Conservation (phyloP, 2,888 invertebrate species). For the Idaea dimidiata region DNA sequence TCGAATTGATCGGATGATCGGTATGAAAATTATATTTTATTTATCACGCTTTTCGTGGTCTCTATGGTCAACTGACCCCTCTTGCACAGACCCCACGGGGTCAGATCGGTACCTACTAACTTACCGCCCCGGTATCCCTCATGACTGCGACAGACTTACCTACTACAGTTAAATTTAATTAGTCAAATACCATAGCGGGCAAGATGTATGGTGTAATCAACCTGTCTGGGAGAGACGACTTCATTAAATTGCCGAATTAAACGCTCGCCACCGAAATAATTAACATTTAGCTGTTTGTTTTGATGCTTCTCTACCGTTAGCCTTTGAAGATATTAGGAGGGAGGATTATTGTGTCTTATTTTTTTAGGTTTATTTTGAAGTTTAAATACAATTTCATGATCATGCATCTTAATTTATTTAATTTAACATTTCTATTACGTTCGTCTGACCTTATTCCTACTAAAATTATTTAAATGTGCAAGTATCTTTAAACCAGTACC, state of each 20-base stretch:
- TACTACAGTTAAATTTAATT: conserved; percentile 25
- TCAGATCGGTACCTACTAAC: neutral
- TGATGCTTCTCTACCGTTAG: neutral
- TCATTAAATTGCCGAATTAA: conserved; percentile 25
- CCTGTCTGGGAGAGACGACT: conserved; percentile 28
- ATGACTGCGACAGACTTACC: neutral
- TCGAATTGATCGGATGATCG: too few relatives aligned
- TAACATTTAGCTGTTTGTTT: conserved; percentile 1
- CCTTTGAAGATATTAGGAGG: neutral
- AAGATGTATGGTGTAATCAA: conserved; percentile 27
- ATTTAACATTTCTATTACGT: too few relatives aligned
- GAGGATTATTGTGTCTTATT: neutral
- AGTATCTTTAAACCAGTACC: too few relatives aligned
- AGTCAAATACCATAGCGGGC: conserved; percentile 22
- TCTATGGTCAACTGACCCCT: too few relatives aligned
- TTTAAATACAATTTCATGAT: neutral
- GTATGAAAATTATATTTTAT: too few relatives aligned
- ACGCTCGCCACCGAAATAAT: conserved; percentile 4
- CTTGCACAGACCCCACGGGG: too few relatives aligned
- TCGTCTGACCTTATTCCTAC: too few relatives aligned
- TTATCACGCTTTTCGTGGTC: too few relatives aligned
- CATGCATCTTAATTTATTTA: too few relatives aligned
- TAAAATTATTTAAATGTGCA: too few relatives aligned
- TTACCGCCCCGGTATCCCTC: neutral
- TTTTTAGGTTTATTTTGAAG: neutral